Evolutionary conservation across 1,140 invertebrate species (phyloP), one percentile per base, ranked within the genome.

Genomic region (Thaumetopoea pityocampa): DNA sequence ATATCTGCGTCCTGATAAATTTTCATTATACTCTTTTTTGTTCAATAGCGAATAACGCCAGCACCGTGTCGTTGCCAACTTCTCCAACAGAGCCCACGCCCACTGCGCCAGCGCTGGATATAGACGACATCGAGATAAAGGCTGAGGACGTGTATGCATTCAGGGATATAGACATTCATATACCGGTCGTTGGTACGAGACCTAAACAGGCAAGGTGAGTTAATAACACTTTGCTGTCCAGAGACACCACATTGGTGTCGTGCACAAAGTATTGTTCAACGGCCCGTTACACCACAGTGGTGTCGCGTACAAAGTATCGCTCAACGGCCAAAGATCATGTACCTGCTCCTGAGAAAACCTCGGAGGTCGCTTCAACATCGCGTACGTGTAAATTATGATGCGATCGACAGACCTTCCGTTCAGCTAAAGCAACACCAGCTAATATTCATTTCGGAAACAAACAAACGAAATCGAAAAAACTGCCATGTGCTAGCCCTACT

Each of bases 91-190:
- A 24, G 0, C 51, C 51, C 32, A 20, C 35, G 1, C 20, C 51
- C 35, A 9, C 57, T 44, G 10, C 41, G 0, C 35, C 48, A 7
- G 74, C 83, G 22, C 70, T 86, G n/a, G 86, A 85, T 46, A 78
- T 86, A 4, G 79, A 85, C 35, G 82, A 85, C 38, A 85, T 85
- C 24, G 83, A 86, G 32, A 85, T 85, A 2, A 85, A 85, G 14
- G 80, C 78, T 1, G 83, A 86, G 34, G 78, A 81, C 38, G 84
- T 86, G 0, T 85, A 86, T 18, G 84, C 77, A 0, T 86, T 86
- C 22, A 60, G 77, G 2, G 82, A 86, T 38, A 77, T 88, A 0
- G 88, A 89, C 58, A 83, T 86, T 17, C 70, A 85, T 12, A 83
- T 86, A 50, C 81, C 81, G 0, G 78, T 80, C 0, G 84, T 85